Evolutionary conservation across 2,797 vertebrate species (phyloP).

Genomic region (Anas capensis): DNA sequence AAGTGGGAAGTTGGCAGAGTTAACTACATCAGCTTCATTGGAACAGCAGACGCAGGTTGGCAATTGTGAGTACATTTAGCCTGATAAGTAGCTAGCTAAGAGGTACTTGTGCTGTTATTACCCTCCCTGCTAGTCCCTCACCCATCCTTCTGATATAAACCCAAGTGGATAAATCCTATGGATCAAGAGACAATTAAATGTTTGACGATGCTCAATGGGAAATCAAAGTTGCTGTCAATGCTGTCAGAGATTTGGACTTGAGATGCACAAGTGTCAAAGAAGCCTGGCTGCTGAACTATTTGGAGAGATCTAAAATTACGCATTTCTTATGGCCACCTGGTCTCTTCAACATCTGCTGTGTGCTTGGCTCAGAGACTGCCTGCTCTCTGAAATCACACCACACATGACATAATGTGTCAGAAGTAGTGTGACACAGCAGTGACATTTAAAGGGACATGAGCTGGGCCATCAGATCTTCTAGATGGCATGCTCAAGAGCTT

Average conservation of each 20-base stretch:
- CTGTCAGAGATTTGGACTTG: slow-evolving; percentile 21
- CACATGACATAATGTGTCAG: slow-evolving; percentile 40
- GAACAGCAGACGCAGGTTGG: background rate
- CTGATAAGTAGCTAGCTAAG: background rate
- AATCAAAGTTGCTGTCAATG: slow-evolving; percentile 29
- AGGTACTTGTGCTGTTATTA: background rate
- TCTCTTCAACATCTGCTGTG: slow-evolving; percentile 69
- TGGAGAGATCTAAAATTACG: slow-evolving; percentile 71
- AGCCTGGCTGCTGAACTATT: slow-evolving; percentile 56
- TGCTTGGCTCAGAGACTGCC: slow-evolving; percentile 25
- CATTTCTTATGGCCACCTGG: slow-evolving; percentile 71
- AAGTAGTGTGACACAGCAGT: slow-evolving; percentile 11
- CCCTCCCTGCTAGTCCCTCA: background rate
- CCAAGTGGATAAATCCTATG: background rate
- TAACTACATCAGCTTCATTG: background rate
- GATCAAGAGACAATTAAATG: slow-evolving; percentile 36
- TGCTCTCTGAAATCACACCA: slow-evolving; percentile 29
- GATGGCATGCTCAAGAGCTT: accelerated
- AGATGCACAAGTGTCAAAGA: slow-evolving; percentile 20
- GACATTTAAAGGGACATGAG: background rate
- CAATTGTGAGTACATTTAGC: background rate
- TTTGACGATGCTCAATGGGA: slow-evolving; percentile 6
- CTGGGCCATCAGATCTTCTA: background rate
- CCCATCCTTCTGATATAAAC: background rate
- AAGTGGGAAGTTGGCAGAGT: slow-evolving; percentile 4